A percentile compares a stretch with the other conserved stretches of the same genome.
Conservation (phyloP, 1,140 invertebrate genomes). For the Brachionus rubens region DNA sequence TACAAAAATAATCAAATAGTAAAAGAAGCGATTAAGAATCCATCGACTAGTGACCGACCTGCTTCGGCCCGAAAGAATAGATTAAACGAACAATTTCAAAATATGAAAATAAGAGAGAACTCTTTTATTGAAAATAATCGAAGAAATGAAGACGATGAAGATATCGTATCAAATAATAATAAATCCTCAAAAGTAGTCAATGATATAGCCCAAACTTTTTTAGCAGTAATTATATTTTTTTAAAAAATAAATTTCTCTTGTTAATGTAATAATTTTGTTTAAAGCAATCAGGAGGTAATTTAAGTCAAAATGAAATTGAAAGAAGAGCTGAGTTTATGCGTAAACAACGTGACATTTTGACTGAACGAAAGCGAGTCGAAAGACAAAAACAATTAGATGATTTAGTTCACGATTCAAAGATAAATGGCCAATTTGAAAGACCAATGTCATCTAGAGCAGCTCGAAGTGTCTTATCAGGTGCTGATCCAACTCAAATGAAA, state of each 20-base stretch:
- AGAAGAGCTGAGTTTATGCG: conserved; percentile 4
- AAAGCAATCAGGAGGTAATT: conserved; percentile 2
- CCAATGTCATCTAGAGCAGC: conserved; percentile 26
- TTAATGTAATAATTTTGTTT: no score
- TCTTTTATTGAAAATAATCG: no score
- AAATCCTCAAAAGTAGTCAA: not conserved
- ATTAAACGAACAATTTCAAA: not conserved
- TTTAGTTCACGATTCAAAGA: not conserved
- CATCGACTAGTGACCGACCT: not conserved
- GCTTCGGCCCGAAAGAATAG: not conserved
- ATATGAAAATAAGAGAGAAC: not conserved
- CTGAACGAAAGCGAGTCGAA: not conserved
- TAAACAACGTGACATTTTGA: conserved; percentile 13
- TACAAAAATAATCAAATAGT: not conserved
- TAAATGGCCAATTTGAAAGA: not conserved
- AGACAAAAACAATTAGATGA: conserved; percentile 28
- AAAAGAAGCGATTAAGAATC: conserved; percentile 5
- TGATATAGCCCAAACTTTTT: not conserved
- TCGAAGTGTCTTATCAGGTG: not conserved
- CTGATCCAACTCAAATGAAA: not conserved
- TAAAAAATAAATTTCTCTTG: no score
- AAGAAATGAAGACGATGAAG: not conserved
- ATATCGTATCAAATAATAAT: no score
- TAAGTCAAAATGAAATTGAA: conserved; percentile 22
- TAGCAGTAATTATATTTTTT: not conserved